Percentiles rank a stretch among this genome's conserved stretches.
Conservation (phyloP, 2,888 invertebrate species). For the Ectemnius continuus region DNA sequence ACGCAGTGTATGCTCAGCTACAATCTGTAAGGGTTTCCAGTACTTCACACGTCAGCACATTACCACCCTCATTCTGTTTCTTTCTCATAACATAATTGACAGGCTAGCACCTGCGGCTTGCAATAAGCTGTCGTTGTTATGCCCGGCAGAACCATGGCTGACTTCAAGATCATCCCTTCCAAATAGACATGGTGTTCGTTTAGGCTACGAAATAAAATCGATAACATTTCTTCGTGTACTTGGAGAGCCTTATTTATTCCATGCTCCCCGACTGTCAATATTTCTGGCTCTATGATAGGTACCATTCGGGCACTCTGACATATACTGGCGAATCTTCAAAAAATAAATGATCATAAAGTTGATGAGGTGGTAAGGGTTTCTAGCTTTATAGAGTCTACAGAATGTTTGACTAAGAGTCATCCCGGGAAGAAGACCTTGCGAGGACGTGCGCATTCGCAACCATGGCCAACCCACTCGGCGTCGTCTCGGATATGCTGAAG, state of each 20-base stretch:
- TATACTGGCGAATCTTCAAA: conserved; percentile 80
- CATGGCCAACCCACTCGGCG: conserved; percentile 81
- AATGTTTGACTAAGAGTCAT: too few relatives aligned
- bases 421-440: conserved; percentile 76
- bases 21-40: conserved; percentile 80
- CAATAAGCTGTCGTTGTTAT: conserved; percentile 50
- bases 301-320: conserved; percentile 83
- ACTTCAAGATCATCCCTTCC: conserved; percentile 97
- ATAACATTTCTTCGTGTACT: conserved; percentile 74
- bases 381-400: too few relatives aligned
- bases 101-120: conserved; percentile 50
- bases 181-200: conserved; percentile 97
- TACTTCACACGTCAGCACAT: too few relatives aligned
- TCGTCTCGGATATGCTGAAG: conserved; percentile 80
- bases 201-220: conserved; percentile 81
- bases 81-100: neutral
- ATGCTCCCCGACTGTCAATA: conserved; percentile 81
- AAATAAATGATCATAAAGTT: neutral
- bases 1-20: conserved; percentile 93
- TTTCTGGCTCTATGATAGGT: conserved; percentile 85
- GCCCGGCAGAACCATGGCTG: conserved; percentile 97
- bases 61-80: too few relatives aligned
- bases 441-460: conserved; percentile 82
- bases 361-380: too few relatives aligned
- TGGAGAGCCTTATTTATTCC: conserved; percentile 81